These are phyloP conservation scores for Drosophila elegans DNA, from an alignment of 1,140 invertebrate species.

Conservation along the genomic window DNA sequence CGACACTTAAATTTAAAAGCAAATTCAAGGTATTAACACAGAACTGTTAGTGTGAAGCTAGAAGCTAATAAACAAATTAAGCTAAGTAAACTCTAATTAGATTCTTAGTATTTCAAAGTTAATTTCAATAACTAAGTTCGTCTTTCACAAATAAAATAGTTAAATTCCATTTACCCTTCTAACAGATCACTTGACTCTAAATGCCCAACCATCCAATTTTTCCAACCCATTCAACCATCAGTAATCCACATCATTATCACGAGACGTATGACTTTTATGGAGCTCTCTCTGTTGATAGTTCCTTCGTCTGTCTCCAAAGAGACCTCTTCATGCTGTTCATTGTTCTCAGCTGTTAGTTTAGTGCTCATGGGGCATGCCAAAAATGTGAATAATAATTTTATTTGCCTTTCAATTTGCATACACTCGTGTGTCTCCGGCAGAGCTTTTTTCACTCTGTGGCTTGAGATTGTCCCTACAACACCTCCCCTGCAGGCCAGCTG, in stretches of 20 bases:
- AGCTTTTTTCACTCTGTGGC: slow-evolving; percentile 27
- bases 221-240: slow-evolving; percentile 26
- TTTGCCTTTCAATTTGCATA: slow-evolving; percentile 79
- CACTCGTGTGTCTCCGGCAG: slow-evolving; percentile 49
- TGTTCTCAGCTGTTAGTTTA: slow-evolving; percentile 78
- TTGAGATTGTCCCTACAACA: slow-evolving; percentile 29
- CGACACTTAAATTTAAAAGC: no score
- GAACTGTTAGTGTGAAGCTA: no score
- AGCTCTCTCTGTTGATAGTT: slow-evolving; percentile 14
- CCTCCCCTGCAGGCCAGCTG: not conserved
- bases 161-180: not conserved
- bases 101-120: no score
- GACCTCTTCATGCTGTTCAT: slow-evolving; percentile 59
- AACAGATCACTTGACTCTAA: slow-evolving; percentile 8
- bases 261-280: slow-evolving; percentile 43
- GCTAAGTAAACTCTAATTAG: no score
- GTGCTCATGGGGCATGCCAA: slow-evolving; percentile 80
- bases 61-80: no score
- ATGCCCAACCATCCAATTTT: slow-evolving; percentile 3
- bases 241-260: slow-evolving; percentile 17
- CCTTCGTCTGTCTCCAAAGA: slow-evolving; percentile 18
- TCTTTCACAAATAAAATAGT: no score
- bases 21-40: no score
- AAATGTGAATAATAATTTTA: slow-evolving; percentile 83
- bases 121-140: no score